A percentile compares a stretch with the other conserved stretches of the same genome.
Evolutionary conservation across 2,888 invertebrate genomes (phyloP).

Genomic region (Cryptus viduatorius): DNA sequence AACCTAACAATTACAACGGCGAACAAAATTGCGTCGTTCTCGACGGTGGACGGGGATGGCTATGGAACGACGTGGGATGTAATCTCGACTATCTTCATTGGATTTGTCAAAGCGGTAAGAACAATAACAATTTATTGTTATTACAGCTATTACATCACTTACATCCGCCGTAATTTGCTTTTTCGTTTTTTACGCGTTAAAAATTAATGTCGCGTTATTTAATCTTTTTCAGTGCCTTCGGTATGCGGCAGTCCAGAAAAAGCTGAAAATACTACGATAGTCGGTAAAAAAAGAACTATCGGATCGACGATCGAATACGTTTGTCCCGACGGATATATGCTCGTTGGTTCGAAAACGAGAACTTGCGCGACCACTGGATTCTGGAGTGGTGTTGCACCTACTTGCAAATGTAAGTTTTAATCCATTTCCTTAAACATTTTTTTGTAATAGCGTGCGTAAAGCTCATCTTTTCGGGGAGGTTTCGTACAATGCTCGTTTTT

Average conservation of each 20-base stretch:
- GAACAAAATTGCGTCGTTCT: conserved; percentile 98
- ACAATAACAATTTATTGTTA: conserved; percentile 72
- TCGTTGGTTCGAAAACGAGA: conserved; percentile 90
- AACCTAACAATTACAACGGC: conserved; percentile 97
- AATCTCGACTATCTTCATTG: conserved; percentile 96
- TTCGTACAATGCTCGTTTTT: too few relatives aligned
- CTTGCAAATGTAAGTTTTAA: conserved; percentile 92
- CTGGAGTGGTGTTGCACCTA: conserved; percentile 93
- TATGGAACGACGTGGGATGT: conserved; percentile 98
- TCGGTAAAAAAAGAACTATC: conserved; percentile 89
- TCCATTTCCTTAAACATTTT: conserved; percentile 8
- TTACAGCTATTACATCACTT: not conserved
- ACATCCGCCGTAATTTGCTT: too few relatives aligned
- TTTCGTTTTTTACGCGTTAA: too few relatives aligned
- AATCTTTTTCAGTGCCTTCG: conserved; percentile 88
- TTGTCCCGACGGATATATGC: conserved; percentile 93
- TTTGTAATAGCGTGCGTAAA: too few relatives aligned
- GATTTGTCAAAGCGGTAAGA: conserved; percentile 96
- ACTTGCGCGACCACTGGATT: conserved; percentile 91
- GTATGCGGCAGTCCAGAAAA: conserved; percentile 96
- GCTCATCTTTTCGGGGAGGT: too few relatives aligned
- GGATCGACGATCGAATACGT: conserved; percentile 90
- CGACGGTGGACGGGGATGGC: conserved; percentile 95
- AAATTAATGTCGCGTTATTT: not conserved
- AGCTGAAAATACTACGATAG: conserved; percentile 92